Evolutionary conservation across 2,797 vertebrate genomes (phyloP), one percentile per base, ranked within the genome.

Genomic region (Pyrocephalus nanus): DNA sequence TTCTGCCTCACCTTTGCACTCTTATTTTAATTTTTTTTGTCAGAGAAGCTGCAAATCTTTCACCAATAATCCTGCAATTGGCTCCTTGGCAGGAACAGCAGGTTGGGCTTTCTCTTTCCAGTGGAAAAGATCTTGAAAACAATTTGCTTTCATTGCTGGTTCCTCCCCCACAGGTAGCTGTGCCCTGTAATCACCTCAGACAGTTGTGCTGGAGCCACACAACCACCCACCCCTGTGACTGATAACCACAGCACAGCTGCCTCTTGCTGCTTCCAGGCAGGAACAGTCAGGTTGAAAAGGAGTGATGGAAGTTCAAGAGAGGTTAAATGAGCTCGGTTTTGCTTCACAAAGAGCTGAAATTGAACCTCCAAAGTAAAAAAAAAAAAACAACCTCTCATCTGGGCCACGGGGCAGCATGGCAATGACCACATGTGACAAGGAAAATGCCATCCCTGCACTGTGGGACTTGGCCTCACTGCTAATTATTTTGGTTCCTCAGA

Each of bases 121-220:
- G 38, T 10, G 67, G 47, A 86, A 93, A 84, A 0, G 1, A 86
- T 34, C 71, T 80, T 29, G 75, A 79, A 75, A 93, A 67, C 86
- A 93, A 95, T 75, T 75, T 93, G 90, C 55, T 86, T 88, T 86
- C 8, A 19, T 79, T 90, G 71, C 60, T 86, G 53, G 73, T 74
- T 96, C 91, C 83, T 93, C 89, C 92, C 88, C 86, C 87, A 53
- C 18, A 32, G 15, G 60, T 53, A 70, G 48, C 82, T 62, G 66
- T 73, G 66, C 79, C 55, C 82, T 94, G 82, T 93, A 85, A 96
- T 92, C 77, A 85, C 48, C 71, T 30, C 42, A 34, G 66, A 67
- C 76, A 93, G 76, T 88, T 78, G 73, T 29, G 54, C 65, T 88
- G 89, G 60, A 88, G 51, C 40, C 29, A 58, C 67, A 57, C 1